Base-by-base conservation (phyloP, 1,140 invertebrate species). In the Diorhabda carinulata region DNA sequence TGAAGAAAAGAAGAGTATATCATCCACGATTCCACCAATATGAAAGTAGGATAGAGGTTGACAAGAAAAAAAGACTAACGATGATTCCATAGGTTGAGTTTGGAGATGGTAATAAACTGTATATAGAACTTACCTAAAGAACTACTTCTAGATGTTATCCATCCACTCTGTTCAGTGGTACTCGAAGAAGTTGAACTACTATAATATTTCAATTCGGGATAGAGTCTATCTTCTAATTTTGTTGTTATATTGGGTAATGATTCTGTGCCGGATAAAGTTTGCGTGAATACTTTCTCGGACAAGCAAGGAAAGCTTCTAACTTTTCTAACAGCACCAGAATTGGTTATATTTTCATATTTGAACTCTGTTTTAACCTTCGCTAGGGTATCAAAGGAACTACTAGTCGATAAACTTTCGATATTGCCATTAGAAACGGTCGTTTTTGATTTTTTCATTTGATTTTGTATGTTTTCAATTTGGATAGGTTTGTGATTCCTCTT, bases 81-180 rank as follows among this genome's bases (percentile, higher is more conserved):
- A 25, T 25, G 25, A 25, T 25, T 25, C 25, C 25, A 25, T 25
- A 25, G 25, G 25, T 25, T 25, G 25, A 25, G 25, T 1, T 25
- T 25, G 25, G 25, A 25, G 25, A 1, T 25, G 25, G 25, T 25
- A 25, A 52, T 52, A 52, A 52, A 3, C 6, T 8, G n/a, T 8
- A 52, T 52, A 47, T 63, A 3, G 47, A 58, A 57, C 61, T 69
- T 47, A 67, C 65, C 65, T 63, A 79, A 85, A 56, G 84, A 89
- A 79, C 83, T 90, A 71, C 83, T 86, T 73, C 81, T 86, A 81
- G 90, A 91, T 61, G 89, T 90, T 2, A 91, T 89, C 89, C 90
- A 91, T 0, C 90, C 90, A 72, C 89, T 91, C 79, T 90, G 89
- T 80, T 91, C 90, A 72, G 89, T 91, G 1, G 83, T 83, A 42